phyloP scores from a whole-genome alignment of 2,888 invertebrate species.

The Drosophila anomalata region DNA sequence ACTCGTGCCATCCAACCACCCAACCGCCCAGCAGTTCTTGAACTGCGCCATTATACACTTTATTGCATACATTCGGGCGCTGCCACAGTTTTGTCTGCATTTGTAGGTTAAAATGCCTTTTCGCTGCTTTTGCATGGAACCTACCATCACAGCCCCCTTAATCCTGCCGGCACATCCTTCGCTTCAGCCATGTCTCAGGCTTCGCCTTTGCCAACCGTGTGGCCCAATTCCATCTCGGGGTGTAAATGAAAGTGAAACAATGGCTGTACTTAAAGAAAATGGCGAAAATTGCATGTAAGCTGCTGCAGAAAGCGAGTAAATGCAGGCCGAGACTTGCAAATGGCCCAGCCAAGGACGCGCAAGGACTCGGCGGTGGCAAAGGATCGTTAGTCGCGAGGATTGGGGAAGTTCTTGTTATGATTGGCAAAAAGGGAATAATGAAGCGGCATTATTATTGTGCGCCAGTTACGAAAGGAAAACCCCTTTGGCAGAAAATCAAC shows the following conservation, averaged over 20 bases:
- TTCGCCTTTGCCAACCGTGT: conserved; percentile 50
- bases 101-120: conserved; percentile 72
- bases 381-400: conserved; percentile 10
- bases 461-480: conserved; percentile 14
- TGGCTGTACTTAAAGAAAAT: conserved; percentile 76
- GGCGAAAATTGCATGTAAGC: conserved; percentile 74
- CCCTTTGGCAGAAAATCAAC: conserved; percentile 17
- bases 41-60: conserved; percentile 79
- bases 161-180: conserved; percentile 7
- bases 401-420: conserved; percentile 40
- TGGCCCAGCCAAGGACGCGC: conserved; percentile 45
- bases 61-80: conserved; percentile 77
- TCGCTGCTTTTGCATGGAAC: conserved; percentile 56
- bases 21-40: conserved; percentile 59
- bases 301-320: conserved; percentile 39
- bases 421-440: conserved; percentile 44
- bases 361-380: not conserved
- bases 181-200: conserved; percentile 38
- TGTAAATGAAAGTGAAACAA: conserved; percentile 75
- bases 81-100: conserved; percentile 69
- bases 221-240: conserved; percentile 72
- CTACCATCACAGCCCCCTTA: conserved; percentile 3
- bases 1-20: not conserved
- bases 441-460: conserved; percentile 41
- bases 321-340: conserved; percentile 38